phyloP scores from a whole-genome alignment of 2,888 invertebrate species.

The Lithosia quadra region DNA sequence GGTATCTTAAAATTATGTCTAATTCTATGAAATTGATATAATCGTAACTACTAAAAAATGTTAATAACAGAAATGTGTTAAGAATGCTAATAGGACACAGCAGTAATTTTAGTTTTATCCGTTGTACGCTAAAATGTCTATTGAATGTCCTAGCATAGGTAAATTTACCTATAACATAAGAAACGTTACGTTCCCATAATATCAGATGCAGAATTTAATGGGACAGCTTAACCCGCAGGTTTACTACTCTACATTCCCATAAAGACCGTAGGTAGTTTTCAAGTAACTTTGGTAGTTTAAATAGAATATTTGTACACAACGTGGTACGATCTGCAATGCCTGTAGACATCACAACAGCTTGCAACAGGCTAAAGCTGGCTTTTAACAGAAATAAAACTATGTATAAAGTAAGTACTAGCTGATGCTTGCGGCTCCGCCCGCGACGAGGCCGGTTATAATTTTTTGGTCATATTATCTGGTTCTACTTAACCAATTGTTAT shows the following conservation, averaged over 20 bases:
- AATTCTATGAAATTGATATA: too few species aligned
- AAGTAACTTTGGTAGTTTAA: slow-evolving; percentile 44
- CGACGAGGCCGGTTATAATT: too few species aligned
- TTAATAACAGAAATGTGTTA: not conserved
- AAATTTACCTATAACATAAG: slow-evolving; percentile 30
- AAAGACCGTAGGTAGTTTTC: slow-evolving; percentile 29
- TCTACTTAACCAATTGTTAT: too few species aligned
- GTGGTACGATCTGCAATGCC: not conserved
- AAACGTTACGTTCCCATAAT: slow-evolving; percentile 34
- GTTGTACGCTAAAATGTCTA: slow-evolving; percentile 27
- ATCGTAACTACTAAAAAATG: too few species aligned
- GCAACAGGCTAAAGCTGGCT: too few species aligned
- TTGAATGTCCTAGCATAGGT: slow-evolving; percentile 26
- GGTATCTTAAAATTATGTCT: too few species aligned
- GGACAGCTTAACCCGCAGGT: slow-evolving; percentile 32
- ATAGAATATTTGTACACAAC: slow-evolving; percentile 31
- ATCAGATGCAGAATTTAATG: slow-evolving; percentile 48
- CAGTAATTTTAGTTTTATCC: not conserved
- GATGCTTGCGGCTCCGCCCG: too few species aligned
- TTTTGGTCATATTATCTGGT: too few species aligned
- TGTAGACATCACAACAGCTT: not conserved
- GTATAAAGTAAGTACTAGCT: too few species aligned
- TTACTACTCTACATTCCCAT: slow-evolving; percentile 30
- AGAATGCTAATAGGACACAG: not conserved
- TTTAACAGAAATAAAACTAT: not conserved